Percentiles rank a stretch among this genome's conserved stretches.
These are phyloP conservation scores for Leptinotarsa peninsularis DNA, from an alignment of 2,888 invertebrate genomes.

Conservation along the genomic window DNA sequence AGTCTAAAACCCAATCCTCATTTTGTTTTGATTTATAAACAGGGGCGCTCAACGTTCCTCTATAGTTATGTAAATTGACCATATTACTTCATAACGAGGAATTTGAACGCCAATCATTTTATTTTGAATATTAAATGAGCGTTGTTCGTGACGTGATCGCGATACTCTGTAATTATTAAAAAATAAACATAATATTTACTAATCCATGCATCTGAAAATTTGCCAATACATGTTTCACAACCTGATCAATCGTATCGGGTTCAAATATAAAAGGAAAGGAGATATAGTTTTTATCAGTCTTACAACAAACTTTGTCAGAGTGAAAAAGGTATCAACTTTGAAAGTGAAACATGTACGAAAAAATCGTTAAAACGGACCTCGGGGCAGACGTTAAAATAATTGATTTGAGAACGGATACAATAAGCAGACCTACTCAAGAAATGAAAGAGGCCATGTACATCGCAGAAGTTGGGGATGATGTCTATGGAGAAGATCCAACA, in stretches of 20 bases:
- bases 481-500: conserved; percentile 91
- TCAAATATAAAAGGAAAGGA: conserved; percentile 11
- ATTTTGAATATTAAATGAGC: conserved; percentile 3
- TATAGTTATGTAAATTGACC: not conserved
- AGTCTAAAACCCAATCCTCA: not conserved
- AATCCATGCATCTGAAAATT: not conserved
- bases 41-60: not conserved
- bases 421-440: conserved; percentile 83
- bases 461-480: conserved; percentile 93
- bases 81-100: not conserved
- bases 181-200: conserved; percentile 9
- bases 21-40: not conserved
- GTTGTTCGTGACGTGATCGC: not conserved
- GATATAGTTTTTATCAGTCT: conserved; percentile 1
- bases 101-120: not conserved
- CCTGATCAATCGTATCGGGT: not conserved
- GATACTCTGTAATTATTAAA: conserved; percentile 6
- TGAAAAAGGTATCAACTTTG: not conserved
- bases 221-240: conserved; percentile 8
- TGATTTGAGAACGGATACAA: conserved; percentile 92
- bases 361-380: conserved; percentile 55
- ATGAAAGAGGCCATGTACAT: conserved; percentile 91
- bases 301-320: not conserved
- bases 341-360: conserved; percentile 55
- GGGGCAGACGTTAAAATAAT: conserved; percentile 67